Percentiles rank a stretch among this genome's conserved stretches.
phyloP scores from a whole-genome alignment of 2,797 vertebrate species.

The Spatula clypeata region DNA sequence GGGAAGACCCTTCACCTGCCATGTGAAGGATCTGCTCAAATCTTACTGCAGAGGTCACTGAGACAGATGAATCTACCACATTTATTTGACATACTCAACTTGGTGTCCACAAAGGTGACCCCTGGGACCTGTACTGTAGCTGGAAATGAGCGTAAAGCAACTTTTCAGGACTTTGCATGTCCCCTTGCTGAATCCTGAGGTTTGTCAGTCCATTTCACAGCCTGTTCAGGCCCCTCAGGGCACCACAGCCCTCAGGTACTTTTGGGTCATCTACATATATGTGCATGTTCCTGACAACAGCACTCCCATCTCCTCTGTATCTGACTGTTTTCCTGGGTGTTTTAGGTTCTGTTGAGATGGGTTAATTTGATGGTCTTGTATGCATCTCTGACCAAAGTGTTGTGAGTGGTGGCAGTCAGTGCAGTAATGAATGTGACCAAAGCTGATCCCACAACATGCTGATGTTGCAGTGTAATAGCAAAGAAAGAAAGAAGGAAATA shows the following conservation, averaged over 20 bases:
- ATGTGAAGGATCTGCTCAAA: not conserved
- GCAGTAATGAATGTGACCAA: not conserved
- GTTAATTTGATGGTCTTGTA: not conserved
- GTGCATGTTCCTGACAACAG: not conserved
- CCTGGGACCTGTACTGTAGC: not conserved
- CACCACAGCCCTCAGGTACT: accelerated
- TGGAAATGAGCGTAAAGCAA: too few species aligned
- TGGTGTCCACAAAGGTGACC: not conserved
- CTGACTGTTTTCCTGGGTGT: not conserved
- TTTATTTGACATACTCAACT: not conserved
- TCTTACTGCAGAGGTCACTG: too few species aligned
- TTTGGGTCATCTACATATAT: not conserved
- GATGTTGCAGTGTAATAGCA: not conserved
- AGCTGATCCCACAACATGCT: not conserved
- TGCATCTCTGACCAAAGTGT: not conserved
- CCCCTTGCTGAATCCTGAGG: not conserved
- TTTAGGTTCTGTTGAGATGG: not conserved
- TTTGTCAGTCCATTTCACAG: not conserved
- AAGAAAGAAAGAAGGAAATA: too few species aligned
- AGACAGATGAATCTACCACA: not conserved
- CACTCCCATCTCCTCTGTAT: not conserved
- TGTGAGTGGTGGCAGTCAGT: not conserved
- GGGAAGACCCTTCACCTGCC: not conserved
- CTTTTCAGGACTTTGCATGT: not conserved
- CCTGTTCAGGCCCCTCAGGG: not conserved